Base-by-base conservation (phyloP, 2,797 vertebrate genomes). In the Anolis apletophallus region DNA sequence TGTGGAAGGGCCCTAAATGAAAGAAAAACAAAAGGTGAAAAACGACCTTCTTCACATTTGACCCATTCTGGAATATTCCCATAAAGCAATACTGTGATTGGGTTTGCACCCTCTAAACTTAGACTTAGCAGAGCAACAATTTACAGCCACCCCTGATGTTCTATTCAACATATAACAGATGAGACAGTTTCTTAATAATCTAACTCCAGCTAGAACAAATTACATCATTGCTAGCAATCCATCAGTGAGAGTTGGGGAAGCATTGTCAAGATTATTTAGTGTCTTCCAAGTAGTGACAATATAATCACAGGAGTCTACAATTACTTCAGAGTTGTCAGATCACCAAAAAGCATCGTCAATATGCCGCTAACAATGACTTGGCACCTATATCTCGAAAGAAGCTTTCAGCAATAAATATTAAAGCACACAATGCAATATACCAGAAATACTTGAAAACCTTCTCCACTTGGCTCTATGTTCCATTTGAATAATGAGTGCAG, bases 111-210 rank as follows among this genome's bases (percentile, higher is more conserved):
- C 75, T 78, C 80, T 78, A 59, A 80, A 54, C 46, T 71, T 52
- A 73, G 76, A 29, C 5, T 61, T 34, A 50, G 74, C n/a, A 52
- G 46, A 64, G 68, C 40, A 73, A 68, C n/a, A 52, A 61, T 87
- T 87, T 67, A 80, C 75, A 73, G 64, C 21, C 68, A 50, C 69
- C 59, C 34, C 82, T 71, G 32, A 73, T 84, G 69, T 75, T 68
- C 77, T 88, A 85, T 85, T 81, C 76, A 73, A 23, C 52, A 57
- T 85, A 81, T 73, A 36, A 80, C 0, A 78, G 36, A 46, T 68
- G 86, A 85, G 81, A 81, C 87, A 89, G 88, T 87, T 91, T 73
- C 81, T 86, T 91, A 85, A 75, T 88, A 88, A 85, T 84, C 77
- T 80, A 67, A 85, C 61, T 80, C 36, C 83, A 75, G 78, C 67